Conservation (phyloP, 92 coral and sea anemone genomes). For the Actinostola sp. region DNA sequence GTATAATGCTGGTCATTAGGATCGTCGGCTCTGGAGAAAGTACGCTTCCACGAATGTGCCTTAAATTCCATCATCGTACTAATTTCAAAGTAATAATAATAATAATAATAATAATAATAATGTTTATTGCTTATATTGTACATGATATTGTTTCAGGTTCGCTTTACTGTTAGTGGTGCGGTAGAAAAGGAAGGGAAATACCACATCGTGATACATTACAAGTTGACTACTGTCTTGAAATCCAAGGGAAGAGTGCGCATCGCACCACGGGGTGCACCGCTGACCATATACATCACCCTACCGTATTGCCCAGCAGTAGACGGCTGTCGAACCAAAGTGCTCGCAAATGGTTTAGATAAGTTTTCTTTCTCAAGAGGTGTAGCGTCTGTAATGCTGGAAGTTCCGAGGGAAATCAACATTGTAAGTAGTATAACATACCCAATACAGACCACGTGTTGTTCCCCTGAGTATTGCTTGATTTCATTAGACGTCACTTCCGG, state of each 20-base stretch:
- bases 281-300: conserved; percentile 54
- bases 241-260: conserved; percentile 48
- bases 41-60: too few relatives aligned
- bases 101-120: neutral
- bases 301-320: conserved; percentile 61
- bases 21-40: too few relatives aligned
- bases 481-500: too few relatives aligned
- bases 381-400: conserved; percentile 12
- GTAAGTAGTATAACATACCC: conserved; percentile 1
- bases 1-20: too few relatives aligned
- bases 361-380: conserved; percentile 8
- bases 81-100: neutral
- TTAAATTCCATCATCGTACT: too few relatives aligned
- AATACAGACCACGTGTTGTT: too few relatives aligned
- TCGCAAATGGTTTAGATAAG: neutral
- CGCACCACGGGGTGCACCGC: conserved; percentile 17
- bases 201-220: conserved; percentile 68
- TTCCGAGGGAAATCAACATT: conserved; percentile 7
- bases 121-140: neutral
- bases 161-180: conserved; percentile 40
- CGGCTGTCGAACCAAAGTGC: conserved; percentile 65
- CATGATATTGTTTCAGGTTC: conserved; percentile 17
- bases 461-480: too few relatives aligned
- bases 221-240: conserved; percentile 39
- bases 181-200: conserved; percentile 43